Percentiles rank a stretch among this genome's conserved stretches.
These are phyloP conservation scores for Melinaea marsaeus DNA, from an alignment of 2,888 invertebrate genomes.

Conservation along the genomic window DNA sequence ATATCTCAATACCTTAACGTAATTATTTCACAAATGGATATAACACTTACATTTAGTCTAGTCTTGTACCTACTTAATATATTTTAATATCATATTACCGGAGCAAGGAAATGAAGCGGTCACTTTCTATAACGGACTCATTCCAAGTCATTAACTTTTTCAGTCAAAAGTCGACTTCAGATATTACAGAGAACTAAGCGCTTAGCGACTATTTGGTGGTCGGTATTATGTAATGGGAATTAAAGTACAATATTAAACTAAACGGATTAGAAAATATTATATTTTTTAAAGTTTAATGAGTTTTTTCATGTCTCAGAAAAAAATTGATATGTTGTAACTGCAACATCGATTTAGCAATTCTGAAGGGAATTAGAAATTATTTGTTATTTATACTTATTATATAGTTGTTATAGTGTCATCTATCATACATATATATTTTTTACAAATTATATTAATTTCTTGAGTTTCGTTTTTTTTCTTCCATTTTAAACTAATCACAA, in stretches of 20 bases:
- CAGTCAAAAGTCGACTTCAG: conserved; percentile 35
- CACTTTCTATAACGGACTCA: conserved; percentile 26
- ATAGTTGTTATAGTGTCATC: too few species aligned
- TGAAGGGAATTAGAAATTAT: too few species aligned
- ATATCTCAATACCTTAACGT: too few species aligned
- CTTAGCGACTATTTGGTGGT: conserved; percentile 43
- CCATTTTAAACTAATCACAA: too few species aligned
- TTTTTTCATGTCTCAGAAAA: conserved; percentile 8
- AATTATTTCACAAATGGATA: background rate
- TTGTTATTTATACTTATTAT: too few species aligned
- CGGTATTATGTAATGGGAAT: conserved; percentile 35
- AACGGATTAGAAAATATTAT: conserved; percentile 12
- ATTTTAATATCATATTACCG: conserved; percentile 9
- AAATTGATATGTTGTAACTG: background rate
- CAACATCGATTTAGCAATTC: too few species aligned
- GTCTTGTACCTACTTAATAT: background rate
- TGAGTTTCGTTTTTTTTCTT: too few species aligned
- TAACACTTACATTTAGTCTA: background rate
- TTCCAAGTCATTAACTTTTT: too few species aligned
- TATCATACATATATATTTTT: too few species aligned
- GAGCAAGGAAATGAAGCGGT: conserved; percentile 20
- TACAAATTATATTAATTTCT: too few species aligned
- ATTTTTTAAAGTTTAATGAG: conserved; percentile 1
- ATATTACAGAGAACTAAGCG: conserved; percentile 37
- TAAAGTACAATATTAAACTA: conserved; percentile 28